A percentile compares a stretch with the other conserved stretches of the same genome.
phyloP scores from a whole-genome alignment of 2,113 vertebrate genomes.

The Sebastes schlegelii region DNA sequence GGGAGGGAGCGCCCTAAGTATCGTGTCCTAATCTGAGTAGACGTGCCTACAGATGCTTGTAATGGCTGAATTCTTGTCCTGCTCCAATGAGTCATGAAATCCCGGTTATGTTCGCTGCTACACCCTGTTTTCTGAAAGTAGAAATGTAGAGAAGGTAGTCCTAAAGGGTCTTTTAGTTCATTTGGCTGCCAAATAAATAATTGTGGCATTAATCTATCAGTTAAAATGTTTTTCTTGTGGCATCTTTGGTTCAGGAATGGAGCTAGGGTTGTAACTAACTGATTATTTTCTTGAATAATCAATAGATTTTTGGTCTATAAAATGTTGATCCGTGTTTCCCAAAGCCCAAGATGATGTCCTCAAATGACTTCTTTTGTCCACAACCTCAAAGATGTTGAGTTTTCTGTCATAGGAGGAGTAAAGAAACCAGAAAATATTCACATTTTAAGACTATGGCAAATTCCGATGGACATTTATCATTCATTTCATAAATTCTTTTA shows the following conservation, averaged over 20 bases:
- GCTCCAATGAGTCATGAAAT: conserved; percentile 52
- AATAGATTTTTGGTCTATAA: too few relatives aligned
- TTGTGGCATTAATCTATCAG: not conserved
- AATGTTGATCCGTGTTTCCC: too few relatives aligned
- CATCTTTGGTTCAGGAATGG: not conserved
- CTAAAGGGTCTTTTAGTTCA: not conserved
- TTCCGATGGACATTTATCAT: too few relatives aligned
- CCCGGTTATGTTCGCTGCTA: conserved; percentile 33
- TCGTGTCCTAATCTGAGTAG: not conserved
- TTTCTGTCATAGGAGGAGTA: too few relatives aligned
- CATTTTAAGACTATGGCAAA: too few relatives aligned
- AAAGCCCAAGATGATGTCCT: too few relatives aligned
- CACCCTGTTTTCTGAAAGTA: conserved; percentile 19
- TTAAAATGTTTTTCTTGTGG: not conserved
- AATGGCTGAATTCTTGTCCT: conserved; percentile 17
- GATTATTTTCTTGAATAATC: too few relatives aligned
- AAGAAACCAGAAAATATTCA: too few relatives aligned
- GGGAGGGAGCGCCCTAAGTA: not conserved
- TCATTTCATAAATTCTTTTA: too few relatives aligned
- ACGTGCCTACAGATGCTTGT: conserved; percentile 36
- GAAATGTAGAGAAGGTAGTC: not conserved
- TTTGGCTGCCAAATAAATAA: not conserved
- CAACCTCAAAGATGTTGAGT: too few relatives aligned
- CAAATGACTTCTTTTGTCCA: too few relatives aligned
- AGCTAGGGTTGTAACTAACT: not conserved